Evolutionary conservation across 92 coral and sea anemone species (phyloP).

Genomic region (Porites cylindrica): DNA sequence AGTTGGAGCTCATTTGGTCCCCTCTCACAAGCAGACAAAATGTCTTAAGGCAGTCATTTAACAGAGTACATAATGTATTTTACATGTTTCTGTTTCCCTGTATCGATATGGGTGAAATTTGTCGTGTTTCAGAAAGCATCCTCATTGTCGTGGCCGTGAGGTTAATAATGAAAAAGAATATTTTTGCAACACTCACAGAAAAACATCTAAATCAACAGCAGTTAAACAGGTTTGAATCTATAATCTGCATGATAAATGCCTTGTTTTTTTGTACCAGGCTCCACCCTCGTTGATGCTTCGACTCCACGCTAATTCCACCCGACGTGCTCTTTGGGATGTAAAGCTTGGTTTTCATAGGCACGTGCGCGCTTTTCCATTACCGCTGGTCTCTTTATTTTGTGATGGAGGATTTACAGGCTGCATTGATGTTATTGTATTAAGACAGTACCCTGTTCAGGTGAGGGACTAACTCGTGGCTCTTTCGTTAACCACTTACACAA

Average conservation of each 20-base stretch:
- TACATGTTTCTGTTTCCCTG: too few relatives aligned
- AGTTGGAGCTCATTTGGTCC: too few relatives aligned
- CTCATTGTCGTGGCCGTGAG: too few relatives aligned
- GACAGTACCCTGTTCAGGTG: conserved; percentile 96
- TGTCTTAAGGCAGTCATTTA: too few relatives aligned
- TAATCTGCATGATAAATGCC: not conserved
- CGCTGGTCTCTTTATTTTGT: conserved; percentile 78
- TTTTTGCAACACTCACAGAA: too few relatives aligned
- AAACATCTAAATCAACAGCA: too few relatives aligned
- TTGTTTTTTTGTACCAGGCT: conserved; percentile 59
- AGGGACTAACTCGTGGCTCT: not conserved
- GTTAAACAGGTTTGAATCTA: too few relatives aligned
- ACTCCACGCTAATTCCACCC: conserved; percentile 92
- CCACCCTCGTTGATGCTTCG: conserved; percentile 88
- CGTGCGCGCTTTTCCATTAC: conserved; percentile 85
- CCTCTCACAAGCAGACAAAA: too few relatives aligned
- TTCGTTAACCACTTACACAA: not conserved
- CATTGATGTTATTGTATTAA: conserved; percentile 82
- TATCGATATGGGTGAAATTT: too few relatives aligned
- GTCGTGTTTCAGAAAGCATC: too few relatives aligned
- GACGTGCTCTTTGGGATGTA: conserved; percentile 92
- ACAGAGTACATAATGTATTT: too few relatives aligned
- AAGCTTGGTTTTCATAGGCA: conserved; percentile 93
- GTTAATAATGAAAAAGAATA: too few relatives aligned
- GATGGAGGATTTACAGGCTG: conserved; percentile 92